A percentile compares a stretch with the other conserved stretches of the same genome.
phyloP scores from a whole-genome alignment of 2,113 vertebrate species.

The Dunckerocampus dactyliophorus region DNA sequence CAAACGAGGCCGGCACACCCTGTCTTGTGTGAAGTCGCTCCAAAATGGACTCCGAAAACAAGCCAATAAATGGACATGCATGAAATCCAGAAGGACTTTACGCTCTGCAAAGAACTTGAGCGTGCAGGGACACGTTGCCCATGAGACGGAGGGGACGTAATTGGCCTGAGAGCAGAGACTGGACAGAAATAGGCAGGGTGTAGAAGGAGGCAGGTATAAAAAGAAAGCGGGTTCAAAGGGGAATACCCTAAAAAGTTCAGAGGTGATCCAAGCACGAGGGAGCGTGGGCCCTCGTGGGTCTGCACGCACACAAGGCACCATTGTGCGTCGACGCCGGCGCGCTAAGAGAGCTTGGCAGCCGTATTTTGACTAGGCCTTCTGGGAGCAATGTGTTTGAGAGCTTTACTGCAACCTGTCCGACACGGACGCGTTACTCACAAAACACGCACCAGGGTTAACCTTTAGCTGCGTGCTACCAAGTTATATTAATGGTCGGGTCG shows the following conservation, averaged over 20 bases:
- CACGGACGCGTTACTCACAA: not conserved
- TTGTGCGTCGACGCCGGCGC: conserved; percentile 43
- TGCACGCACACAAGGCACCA: conserved; percentile 44
- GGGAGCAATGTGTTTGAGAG: conserved; percentile 66
- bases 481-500: too few species aligned
- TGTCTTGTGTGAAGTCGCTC: conserved; percentile 10
- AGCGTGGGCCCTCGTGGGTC: conserved; percentile 29
- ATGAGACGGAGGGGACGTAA: conserved; percentile 8
- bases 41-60: too few species aligned
- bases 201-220: too few species aligned
- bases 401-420: conserved; percentile 1
- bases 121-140: too few species aligned
- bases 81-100: too few species aligned
- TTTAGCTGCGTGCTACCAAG: too few species aligned
- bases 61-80: too few species aligned
- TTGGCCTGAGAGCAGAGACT: not conserved
- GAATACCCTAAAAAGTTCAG: conserved; percentile 21
- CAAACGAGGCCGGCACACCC: conserved; percentile 36
- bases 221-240: conserved; percentile 25
- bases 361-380: conserved; percentile 53
- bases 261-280: conserved; percentile 27
- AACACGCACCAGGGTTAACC: not conserved
- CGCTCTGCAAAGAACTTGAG: too few species aligned
- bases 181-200: conserved; percentile 4
- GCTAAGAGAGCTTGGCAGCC: conserved; percentile 56